A percentile compares a stretch with the other conserved stretches of the same genome.
Conservation (phyloP, 2,888 invertebrate species). For the Hypselothyrea guttata region DNA sequence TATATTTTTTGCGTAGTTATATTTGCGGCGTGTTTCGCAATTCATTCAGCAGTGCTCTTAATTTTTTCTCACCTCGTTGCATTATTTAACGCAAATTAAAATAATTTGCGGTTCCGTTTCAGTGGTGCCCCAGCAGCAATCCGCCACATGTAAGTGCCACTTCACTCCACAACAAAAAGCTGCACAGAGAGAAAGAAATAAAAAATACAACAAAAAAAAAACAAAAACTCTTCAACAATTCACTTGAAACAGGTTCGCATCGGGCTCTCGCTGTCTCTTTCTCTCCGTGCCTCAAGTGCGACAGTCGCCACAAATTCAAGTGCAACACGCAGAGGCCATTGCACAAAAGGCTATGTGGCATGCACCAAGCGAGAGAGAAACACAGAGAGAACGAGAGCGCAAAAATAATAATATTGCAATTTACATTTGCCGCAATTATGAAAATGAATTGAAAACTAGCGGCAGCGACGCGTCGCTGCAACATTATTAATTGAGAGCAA, state of each 20-base stretch:
- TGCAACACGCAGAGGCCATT: conserved; percentile 70
- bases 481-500: conserved; percentile 66
- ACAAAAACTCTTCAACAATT: conserved; percentile 30
- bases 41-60: conserved; percentile 67
- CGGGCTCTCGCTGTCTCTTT: conserved; percentile 1
- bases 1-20: conserved; percentile 5
- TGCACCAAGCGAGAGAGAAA: conserved; percentile 7
- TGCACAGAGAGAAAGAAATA: neutral
- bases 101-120: conserved; percentile 79
- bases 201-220: neutral
- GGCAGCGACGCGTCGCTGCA: conserved; percentile 38
- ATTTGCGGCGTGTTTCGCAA: conserved; percentile 34
- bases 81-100: conserved; percentile 79
- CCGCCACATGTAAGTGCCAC: neutral
- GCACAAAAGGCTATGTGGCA: conserved; percentile 49
- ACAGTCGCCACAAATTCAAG: conserved; percentile 77
- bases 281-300: conserved; percentile 66
- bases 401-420: conserved; percentile 63
- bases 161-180: neutral
- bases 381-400: neutral
- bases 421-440: conserved; percentile 78
- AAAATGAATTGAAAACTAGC: conserved; percentile 75
- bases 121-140: conserved; percentile 50
- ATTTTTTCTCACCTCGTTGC: conserved; percentile 79
- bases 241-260: conserved; percentile 66